A percentile compares a stretch with the other conserved stretches of the same genome.
Conservation (phyloP, 2,797 vertebrate species). For the Meda fulgida region DNA sequence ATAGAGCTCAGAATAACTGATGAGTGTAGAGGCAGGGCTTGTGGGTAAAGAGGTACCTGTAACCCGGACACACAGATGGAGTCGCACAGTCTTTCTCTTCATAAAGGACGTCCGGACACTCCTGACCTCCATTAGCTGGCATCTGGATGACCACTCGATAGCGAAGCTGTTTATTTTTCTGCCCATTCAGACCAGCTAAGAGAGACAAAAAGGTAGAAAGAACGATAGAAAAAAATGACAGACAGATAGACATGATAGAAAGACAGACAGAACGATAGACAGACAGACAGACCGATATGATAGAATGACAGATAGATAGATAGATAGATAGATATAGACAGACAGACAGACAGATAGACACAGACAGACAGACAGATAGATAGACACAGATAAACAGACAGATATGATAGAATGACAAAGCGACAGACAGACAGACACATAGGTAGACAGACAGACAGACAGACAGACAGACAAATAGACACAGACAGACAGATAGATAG, state of each 20-base stretch:
- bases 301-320: no score
- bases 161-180: slow-evolving; percentile 84
- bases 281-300: neutral
- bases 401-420: neutral
- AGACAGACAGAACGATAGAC: neutral
- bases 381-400: fast-evolving
- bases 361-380: fast-evolving
- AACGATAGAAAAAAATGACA: neutral
- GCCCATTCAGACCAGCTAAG: slow-evolving; percentile 64
- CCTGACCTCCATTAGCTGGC: slow-evolving; percentile 89
- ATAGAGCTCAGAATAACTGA: neutral
- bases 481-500: fast-evolving
- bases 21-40: neutral
- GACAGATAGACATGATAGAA: neutral
- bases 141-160: slow-evolving; percentile 89
- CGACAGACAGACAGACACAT: no score
- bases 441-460: neutral
- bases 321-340: neutral
- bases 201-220: neutral
- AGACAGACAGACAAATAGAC: fast-evolving
- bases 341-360: neutral
- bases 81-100: slow-evolving; percentile 89
- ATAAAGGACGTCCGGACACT: slow-evolving; percentile 88
- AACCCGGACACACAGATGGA: slow-evolving; percentile 82
- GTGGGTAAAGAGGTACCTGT: slow-evolving; percentile 81